Percentiles rank a stretch among this genome's conserved stretches.
phyloP scores from a whole-genome alignment of 2,797 vertebrate species.

The Odontamblyopus rebecca region DNA sequence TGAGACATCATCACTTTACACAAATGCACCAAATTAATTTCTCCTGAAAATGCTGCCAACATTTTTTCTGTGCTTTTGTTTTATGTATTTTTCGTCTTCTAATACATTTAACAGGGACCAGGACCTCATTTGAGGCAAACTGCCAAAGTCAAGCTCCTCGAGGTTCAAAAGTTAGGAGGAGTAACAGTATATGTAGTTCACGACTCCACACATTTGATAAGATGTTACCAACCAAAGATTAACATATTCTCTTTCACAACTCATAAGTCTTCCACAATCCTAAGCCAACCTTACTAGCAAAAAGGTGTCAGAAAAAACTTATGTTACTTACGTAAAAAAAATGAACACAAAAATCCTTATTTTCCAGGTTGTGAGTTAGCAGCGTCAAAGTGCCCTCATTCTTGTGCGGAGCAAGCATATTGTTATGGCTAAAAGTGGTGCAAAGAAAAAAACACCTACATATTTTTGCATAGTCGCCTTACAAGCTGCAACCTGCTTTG shows the following conservation, averaged over 20 bases:
- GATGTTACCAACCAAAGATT: background rate
- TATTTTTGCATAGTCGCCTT: constrained; percentile 15
- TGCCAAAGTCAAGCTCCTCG: background rate
- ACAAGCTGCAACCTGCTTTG: constrained; percentile 48
- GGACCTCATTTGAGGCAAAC: background rate
- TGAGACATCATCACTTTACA: background rate
- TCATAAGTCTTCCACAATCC: background rate
- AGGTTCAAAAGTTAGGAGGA: background rate
- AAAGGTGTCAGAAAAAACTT: background rate
- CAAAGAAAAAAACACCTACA: background rate
- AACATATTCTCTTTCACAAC: background rate
- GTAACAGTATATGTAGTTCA: background rate
- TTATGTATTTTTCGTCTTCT: background rate
- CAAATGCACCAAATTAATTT: background rate
- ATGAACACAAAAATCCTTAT: background rate
- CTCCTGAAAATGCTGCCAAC: background rate
- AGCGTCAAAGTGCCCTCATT: constrained; percentile 19
- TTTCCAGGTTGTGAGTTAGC: background rate
- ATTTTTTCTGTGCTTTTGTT: background rate
- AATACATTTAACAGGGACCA: background rate
- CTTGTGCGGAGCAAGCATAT: background rate
- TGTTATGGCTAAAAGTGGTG: background rate
- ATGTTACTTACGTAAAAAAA: constrained; percentile 32
- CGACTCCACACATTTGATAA: background rate
- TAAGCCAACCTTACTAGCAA: background rate